phyloP scores from a whole-genome alignment of 2,113 vertebrate genomes.

The Paedocypris sp. region DNA sequence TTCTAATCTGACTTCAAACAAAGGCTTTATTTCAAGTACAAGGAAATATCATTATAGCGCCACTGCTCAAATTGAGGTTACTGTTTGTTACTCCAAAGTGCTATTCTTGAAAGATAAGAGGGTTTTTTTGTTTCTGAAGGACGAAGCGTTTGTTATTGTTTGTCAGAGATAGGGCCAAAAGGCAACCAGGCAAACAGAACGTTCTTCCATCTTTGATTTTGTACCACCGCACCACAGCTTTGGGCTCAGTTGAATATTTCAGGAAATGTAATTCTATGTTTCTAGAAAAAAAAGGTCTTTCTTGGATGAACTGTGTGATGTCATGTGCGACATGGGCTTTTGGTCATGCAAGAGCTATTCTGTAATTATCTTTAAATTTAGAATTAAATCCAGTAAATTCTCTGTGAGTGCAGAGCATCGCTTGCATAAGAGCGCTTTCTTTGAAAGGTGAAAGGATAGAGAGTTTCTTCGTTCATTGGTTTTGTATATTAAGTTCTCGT shows the following conservation, averaged over 20 bases:
- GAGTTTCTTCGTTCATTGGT: too few species aligned
- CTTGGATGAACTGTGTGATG: slow-evolving; percentile 11
- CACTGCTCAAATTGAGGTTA: neutral
- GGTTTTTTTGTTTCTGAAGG: neutral
- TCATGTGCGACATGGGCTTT: too few species aligned
- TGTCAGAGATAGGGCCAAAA: neutral
- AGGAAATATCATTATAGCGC: neutral
- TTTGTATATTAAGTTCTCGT: too few species aligned
- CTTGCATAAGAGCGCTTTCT: too few species aligned
- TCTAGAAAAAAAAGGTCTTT: too few species aligned
- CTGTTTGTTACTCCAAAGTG: neutral
- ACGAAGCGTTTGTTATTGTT: slow-evolving; percentile 18
- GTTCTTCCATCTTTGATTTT: slow-evolving; percentile 23
- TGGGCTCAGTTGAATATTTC: neutral
- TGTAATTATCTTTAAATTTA: too few species aligned
- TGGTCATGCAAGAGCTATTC: too few species aligned
- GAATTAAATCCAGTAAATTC: slow-evolving; percentile 17
- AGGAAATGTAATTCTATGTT: too few species aligned
- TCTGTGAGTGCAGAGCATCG: too few species aligned
- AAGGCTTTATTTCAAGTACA: slow-evolving; percentile 7
- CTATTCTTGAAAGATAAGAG: neutral
- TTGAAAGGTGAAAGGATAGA: too few species aligned
- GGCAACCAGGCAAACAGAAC: slow-evolving; percentile 24
- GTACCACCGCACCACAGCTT: neutral
- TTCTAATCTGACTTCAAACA: slow-evolving; percentile 15